phyloP scores from a whole-genome alignment of 2,888 invertebrate species.

The Conops quadrifasciatus region DNA sequence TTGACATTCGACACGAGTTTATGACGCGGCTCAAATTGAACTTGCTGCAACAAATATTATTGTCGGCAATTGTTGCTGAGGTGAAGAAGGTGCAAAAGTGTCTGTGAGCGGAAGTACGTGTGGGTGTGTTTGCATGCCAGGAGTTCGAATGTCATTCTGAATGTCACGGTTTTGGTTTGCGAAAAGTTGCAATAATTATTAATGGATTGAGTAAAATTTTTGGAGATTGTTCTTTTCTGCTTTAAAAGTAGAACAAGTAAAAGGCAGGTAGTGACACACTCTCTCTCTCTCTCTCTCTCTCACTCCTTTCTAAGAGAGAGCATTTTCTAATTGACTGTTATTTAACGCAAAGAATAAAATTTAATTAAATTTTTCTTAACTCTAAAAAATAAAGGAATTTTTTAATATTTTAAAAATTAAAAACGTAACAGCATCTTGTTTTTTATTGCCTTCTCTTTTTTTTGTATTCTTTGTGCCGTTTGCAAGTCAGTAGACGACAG shows the following conservation, averaged over 20 bases:
- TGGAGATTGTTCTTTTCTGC: too few relatives aligned
- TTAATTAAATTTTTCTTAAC: too few relatives aligned
- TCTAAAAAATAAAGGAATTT: too few relatives aligned
- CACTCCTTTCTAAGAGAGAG: too few relatives aligned
- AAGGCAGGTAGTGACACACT: too few relatives aligned
- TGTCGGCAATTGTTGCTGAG: constrained; percentile 1
- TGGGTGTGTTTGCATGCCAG: constrained; percentile 4
- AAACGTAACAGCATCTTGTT: neutral
- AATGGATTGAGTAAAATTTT: too few relatives aligned
- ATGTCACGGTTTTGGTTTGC: neutral
- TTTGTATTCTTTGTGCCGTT: neutral
- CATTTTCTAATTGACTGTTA: too few relatives aligned
- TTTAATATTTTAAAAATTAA: too few relatives aligned
- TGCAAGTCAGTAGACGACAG: neutral
- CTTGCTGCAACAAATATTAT: neutral
- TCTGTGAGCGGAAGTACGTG: neutral
- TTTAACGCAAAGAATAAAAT: too few relatives aligned
- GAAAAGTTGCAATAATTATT: neutral
- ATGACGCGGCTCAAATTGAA: constrained; percentile 14
- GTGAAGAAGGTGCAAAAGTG: neutral
- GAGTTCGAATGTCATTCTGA: neutral
- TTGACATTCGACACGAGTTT: constrained; percentile 25
- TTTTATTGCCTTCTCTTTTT: neutral
- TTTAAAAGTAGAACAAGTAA: too few relatives aligned
- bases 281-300: too few relatives aligned